Conservation (phyloP, 2,888 invertebrate species). For the Drosophila vallismaia region DNA sequence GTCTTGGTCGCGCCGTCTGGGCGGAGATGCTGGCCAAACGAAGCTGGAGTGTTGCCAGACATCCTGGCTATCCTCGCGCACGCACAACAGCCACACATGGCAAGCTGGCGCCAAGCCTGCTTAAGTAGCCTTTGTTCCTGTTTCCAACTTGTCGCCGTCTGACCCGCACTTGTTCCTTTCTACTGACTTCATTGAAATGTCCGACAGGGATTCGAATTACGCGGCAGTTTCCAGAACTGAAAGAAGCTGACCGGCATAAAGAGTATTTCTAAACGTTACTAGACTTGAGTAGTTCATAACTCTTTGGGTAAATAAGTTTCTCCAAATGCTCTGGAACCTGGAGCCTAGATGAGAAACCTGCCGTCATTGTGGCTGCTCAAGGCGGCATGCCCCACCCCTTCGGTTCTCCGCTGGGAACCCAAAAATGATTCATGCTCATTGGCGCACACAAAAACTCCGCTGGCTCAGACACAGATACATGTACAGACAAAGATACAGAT, state of each 20-base stretch:
- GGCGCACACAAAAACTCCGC: conserved; percentile 50
- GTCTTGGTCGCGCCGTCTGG: conserved; percentile 69
- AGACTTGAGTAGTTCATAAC: not conserved
- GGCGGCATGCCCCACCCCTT: conserved; percentile 33
- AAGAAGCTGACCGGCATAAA: conserved; percentile 6
- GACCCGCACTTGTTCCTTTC: conserved; percentile 20
- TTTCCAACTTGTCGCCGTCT: conserved; percentile 72
- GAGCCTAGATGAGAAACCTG: conserved; percentile 1
- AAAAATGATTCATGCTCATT: conserved; percentile 73
- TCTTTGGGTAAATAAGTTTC: not conserved
- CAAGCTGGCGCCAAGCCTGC: conserved; percentile 69
- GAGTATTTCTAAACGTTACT: conserved; percentile 2
- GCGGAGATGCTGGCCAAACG: conserved; percentile 53
- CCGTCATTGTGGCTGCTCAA: conserved; percentile 44
- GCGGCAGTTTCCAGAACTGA: conserved; percentile 54
- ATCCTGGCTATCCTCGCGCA: conserved; percentile 68
- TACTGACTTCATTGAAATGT: conserved; percentile 3
- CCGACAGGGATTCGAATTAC: conserved; percentile 75
- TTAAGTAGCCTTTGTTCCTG: conserved; percentile 64
- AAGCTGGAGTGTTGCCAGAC: conserved; percentile 77
- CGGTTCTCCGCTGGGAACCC: conserved; percentile 3
- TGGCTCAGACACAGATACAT: conserved; percentile 12
- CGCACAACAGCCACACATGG: conserved; percentile 22
- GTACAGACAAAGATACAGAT: conserved; percentile 8
- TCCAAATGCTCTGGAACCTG: too few species aligned